A percentile compares a stretch with the other conserved stretches of the same genome.
Conservation (phyloP, 2,797 vertebrate species). For the Characodon lateralis region DNA sequence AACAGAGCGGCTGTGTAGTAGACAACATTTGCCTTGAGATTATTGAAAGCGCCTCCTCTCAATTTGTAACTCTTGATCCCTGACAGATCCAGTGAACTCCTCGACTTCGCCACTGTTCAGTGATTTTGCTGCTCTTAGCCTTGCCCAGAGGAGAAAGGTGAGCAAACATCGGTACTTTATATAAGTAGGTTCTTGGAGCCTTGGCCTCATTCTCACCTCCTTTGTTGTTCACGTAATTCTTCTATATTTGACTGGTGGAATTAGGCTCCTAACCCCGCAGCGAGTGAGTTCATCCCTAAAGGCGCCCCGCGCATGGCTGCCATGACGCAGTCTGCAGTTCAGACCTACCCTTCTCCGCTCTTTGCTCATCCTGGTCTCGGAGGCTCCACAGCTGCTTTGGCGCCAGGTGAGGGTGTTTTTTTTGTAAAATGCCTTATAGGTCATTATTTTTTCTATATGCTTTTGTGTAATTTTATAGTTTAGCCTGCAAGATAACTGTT, state of each 20-base stretch:
- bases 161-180: slow-evolving; percentile 46
- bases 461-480: neutral
- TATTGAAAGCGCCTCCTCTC: neutral
- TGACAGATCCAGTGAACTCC: slow-evolving; percentile 93
- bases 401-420: slow-evolving; percentile 86
- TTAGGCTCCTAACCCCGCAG: slow-evolving; percentile 96
- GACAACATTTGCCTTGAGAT: neutral
- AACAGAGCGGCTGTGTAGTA: neutral
- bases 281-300: slow-evolving; percentile 98
- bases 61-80: slow-evolving; percentile 22
- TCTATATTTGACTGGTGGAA: slow-evolving; percentile 7
- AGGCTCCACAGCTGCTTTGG: slow-evolving; percentile 89
- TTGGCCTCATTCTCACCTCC: neutral
- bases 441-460: too few relatives aligned
- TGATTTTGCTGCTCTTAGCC: slow-evolving; percentile 96
- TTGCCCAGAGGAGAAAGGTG: slow-evolving; percentile 99
- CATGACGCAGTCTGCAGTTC: slow-evolving; percentile 91
- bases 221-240: neutral
- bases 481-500: neutral
- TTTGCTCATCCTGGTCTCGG: slow-evolving; percentile 93
- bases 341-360: slow-evolving; percentile 93
- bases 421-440: neutral
- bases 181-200: neutral
- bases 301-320: slow-evolving; percentile 93
- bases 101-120: slow-evolving; percentile 95